Conservation (phyloP, 2,888 invertebrate genomes). For the Galerucella pusilla region DNA sequence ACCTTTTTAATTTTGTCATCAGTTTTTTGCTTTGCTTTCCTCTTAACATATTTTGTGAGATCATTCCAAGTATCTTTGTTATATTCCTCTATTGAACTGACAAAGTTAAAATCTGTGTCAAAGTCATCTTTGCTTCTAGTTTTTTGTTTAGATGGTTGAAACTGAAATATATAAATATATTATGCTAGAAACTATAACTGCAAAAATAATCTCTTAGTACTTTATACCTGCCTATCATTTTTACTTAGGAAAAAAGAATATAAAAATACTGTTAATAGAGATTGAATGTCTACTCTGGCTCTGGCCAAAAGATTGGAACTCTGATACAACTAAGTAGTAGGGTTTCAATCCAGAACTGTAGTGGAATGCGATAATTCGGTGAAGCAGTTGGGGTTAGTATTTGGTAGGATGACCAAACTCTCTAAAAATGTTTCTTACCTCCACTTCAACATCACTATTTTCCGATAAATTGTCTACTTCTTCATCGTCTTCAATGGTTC, state of each 20-base stretch:
- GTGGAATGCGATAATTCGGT: too few relatives aligned
- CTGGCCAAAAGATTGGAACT: too few relatives aligned
- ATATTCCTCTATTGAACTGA: conserved; percentile 81
- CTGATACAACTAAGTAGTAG: too few relatives aligned
- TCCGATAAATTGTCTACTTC: conserved; percentile 84
- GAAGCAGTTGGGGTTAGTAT: too few relatives aligned
- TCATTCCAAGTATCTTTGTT: conserved; percentile 72
- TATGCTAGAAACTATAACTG: conserved; percentile 49
- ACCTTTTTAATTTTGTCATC: conserved; percentile 85
- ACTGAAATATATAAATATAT: conserved; percentile 65
- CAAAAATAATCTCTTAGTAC: background rate
- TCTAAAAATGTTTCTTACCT: conserved; percentile 69
- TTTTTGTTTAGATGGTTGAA: conserved; percentile 85
- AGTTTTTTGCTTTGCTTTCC: conserved; percentile 82
- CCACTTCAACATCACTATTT: conserved; percentile 83
- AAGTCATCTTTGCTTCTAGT: conserved; percentile 77
- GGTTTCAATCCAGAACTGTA: too few relatives aligned
- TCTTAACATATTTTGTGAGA: conserved; percentile 60
- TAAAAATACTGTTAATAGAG: too few relatives aligned
- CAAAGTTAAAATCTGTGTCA: conserved; percentile 84
- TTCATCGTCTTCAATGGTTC: conserved; percentile 86
- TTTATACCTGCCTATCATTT: too few relatives aligned
- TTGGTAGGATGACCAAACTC: background rate
- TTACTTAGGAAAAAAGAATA: too few relatives aligned
- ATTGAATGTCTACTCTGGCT: too few relatives aligned